Evolutionary conservation across 1,140 invertebrate genomes (phyloP), one percentile per base, ranked within the genome.

Genomic region (Contarinia nasturtii): DNA sequence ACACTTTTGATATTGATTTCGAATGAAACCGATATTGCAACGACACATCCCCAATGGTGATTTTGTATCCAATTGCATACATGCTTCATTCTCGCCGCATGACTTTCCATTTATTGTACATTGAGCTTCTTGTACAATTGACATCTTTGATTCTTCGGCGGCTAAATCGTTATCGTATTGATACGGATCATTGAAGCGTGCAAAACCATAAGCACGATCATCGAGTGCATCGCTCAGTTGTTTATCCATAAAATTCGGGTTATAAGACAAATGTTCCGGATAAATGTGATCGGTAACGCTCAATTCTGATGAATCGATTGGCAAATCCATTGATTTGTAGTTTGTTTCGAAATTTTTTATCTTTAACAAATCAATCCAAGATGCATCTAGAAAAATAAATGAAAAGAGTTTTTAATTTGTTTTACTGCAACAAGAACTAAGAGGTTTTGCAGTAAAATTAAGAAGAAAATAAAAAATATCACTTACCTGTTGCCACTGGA

Each of bases 1-100:
- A 51, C 67, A 66, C 36, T 59, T 57, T 50, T 69, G 70, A 44
- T 67, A 67, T 21, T 58, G 55, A 55, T 76, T 73, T 41, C 71
- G 67, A 19, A 62, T 57, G 52, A 60, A 81, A 14, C 75, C 76
- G 15, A 65, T 56, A 34, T 70, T 60, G 60, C 84, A 87, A 55
- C 73, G 66, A 54, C 85, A 88, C 18, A 77, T 60, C 3, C 82
- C 81, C 52, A 70, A 69, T 34, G 70, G 57, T 10, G 67, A 64
- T 57, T 75, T 75, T 8, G 69, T 50, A 8, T 61, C 66, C 17
- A 71, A 50, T 22, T 69, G 70, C 21, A 79, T 61, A 63, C 79
- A 82, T 50, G 77, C 69, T 57, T 81, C 75, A 54, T 82, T 78
- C 44, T 68, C 65, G 1, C 66, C 66, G 57, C 79, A 82, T 19